Base-by-base conservation (phyloP, 2,888 invertebrate species). In the Panzeria rudis region DNA sequence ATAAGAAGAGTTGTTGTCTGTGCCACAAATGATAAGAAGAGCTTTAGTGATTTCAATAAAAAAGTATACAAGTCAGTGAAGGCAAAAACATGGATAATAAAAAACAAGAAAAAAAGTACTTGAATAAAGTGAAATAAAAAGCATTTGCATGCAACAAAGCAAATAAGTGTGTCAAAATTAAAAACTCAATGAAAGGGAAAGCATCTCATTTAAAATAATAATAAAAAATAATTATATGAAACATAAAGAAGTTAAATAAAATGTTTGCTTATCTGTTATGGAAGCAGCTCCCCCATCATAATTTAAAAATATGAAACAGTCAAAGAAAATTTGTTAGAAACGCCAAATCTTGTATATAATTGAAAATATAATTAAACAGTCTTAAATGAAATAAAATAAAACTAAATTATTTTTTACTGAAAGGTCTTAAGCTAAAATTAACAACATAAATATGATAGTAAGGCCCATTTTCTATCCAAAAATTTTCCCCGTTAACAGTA, bases 111-210 rank as follows among this genome's bases (percentile, higher is more conserved):
- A 69, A 52, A 32, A 32, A 44, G 32, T 23, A 79, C 13, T 23
- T 47, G 7, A 62, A 61, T 50, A 50, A 41, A 52, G 5, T 25
- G 15, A 47, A 59, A 38, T 32, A 11, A 66, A 50, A 68, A 47
- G 32, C 38, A 72, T 61, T 59, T 52, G 56, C 29, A 61, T 59
- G 59, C 38, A 68, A 59, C 29, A 75, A 75, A 41, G 44, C 41
- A 64, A 56, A 73, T 41, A 68, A 73, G 80, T 66, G 73, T 81
- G 73, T 73, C 66, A 80, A 25, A 73, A 29, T 56, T 59, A 71
- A 59, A 75, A 38, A 75, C 20, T 59, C 56, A 38, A 41, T 73
- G 64, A 73, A 73, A 68, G 13, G 80, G 32, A 79, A 62, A 66
- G 13, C 68, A 69, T 61, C 23, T 9, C 50, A 50, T 68, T 77